Evolutionary conservation across 2,888 invertebrate species (phyloP).

Genomic region (Rhagonycha fulva): DNA sequence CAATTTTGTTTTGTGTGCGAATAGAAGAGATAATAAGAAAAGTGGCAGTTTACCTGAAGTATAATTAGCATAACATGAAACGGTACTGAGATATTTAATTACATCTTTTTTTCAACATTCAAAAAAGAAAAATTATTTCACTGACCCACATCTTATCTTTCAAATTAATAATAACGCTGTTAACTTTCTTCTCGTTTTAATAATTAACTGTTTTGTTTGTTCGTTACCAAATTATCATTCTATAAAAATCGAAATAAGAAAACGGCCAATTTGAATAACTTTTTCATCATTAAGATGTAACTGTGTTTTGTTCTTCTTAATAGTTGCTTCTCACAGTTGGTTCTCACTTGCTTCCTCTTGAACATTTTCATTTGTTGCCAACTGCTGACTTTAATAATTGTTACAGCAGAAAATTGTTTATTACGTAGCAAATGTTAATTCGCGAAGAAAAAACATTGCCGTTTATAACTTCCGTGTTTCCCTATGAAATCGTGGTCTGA

Average conservation of each 20-base stretch:
- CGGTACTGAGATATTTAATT: conserved; percentile 4
- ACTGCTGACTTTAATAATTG: neutral
- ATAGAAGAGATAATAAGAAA: neutral
- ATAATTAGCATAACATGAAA: conserved; percentile 12
- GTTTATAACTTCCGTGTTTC: neutral
- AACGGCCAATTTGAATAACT: neutral
- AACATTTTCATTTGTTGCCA: neutral
- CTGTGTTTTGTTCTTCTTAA: conserved; percentile 5
- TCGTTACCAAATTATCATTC: neutral
- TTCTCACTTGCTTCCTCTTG: neutral
- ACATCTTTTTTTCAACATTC: neutral
- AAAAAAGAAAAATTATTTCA: neutral
- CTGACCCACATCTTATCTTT: neutral
- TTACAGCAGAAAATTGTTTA: neutral
- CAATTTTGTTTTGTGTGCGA: neutral
- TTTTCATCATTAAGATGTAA: neutral
- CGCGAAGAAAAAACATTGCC: neutral
- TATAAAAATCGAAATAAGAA: neutral
- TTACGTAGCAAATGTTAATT: neutral
- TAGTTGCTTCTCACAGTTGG: conserved; percentile 2
- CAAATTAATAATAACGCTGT: neutral
- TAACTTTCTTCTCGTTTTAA: neutral
- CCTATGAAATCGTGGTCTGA: neutral
- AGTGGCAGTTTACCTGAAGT: neutral
- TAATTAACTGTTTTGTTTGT: neutral